Evolutionary conservation across 2,113 vertebrate species (phyloP).

Genomic region (Malaclemys terrapin): DNA sequence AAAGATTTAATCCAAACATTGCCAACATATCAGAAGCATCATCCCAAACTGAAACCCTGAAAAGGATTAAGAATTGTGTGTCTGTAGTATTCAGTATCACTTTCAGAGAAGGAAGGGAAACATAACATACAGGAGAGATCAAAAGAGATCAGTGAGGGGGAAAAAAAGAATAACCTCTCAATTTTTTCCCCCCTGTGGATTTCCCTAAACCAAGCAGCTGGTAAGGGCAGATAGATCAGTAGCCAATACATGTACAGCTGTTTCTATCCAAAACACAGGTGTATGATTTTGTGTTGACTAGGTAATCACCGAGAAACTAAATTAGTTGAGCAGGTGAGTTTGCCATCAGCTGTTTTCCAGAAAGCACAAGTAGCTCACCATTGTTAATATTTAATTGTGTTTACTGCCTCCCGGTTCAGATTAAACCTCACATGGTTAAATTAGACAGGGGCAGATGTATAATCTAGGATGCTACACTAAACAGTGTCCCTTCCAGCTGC

Average conservation of each 20-base stretch:
- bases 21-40: background rate
- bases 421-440: constrained; percentile 6
- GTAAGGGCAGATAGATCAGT: background rate
- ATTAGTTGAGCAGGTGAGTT: background rate
- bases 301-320: background rate
- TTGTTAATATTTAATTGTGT: background rate
- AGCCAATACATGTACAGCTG: constrained; percentile 8
- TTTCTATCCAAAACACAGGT: constrained; percentile 16
- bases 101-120: background rate
- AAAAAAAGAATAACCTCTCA: background rate
- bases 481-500: background rate
- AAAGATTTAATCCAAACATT: background rate
- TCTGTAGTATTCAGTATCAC: background rate
- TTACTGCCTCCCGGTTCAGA: background rate
- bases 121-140: background rate
- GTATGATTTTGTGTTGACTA: constrained; percentile 9
- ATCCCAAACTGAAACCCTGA: background rate
- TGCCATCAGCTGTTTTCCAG: constrained; percentile 28
- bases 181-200: background rate
- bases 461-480: background rate
- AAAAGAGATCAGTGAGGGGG: background rate
- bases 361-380: constrained; percentile 11
- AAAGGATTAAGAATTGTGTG: background rate
- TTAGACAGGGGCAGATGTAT: background rate
- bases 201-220: constrained; percentile 1